Evolutionary conservation across 2,888 invertebrate genomes (phyloP), one percentile per base, ranked within the genome.

Genomic region (Perizoma affinitatum): DNA sequence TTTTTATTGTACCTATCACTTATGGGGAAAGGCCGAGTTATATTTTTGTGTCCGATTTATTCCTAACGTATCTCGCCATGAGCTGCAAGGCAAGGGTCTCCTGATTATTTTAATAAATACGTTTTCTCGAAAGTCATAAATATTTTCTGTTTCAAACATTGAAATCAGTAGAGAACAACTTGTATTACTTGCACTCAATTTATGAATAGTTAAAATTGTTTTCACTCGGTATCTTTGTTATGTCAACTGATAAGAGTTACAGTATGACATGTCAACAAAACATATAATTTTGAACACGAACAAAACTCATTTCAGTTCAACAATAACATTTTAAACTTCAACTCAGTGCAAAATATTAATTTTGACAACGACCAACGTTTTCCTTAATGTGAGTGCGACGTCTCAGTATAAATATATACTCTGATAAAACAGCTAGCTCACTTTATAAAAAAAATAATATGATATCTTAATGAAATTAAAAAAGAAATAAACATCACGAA

Each of bases 1-100:
- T 63, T 67, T 68, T 66, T 68, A 66, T 66, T 63, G 59, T 45
- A 34, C 54, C 48, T 59, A 61, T 54, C 44, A 62, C 51, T 44
- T 58, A 62, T 56, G 58, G 50, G 54, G 54, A 44, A 54, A 54
- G 55, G 41, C 61, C 53, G 49, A 64, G 64, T 67, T 64, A 63
- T 55, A 42, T 60, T 59, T 61, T 61, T 61, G 56, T 57, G 63
- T 55, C 52, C 60, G 48, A 61, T 63, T 56, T 44, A 33, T 22
- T 8, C 22, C 22, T 22, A 22, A 22, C 22, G n/a, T n/a, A n/a
- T n/a, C n/a, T n/a, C n/a, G n/a, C n/a, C n/a, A n/a, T n/a, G n/a
- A n/a, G n/a, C n/a, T n/a, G n/a, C n/a, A n/a, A n/a, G n/a, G n/a
- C n/a, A n/a, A n/a, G n/a, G n/a, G n/a, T n/a, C n/a, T n/a, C n/a